Conservation (phyloP, 2,888 invertebrate species). For the Parapristionchus giblindavisi region DNA sequence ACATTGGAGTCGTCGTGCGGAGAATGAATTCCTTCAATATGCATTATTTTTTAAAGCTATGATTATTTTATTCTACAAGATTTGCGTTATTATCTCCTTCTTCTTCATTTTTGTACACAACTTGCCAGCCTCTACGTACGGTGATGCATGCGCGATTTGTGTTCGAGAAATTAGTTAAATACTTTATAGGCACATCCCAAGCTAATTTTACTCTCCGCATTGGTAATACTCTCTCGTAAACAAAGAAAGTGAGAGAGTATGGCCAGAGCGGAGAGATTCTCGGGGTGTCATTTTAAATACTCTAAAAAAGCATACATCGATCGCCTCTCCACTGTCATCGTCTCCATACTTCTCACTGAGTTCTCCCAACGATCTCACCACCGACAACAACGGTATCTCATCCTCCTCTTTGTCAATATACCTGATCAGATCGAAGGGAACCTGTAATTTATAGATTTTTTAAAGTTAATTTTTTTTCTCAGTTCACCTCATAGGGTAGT, state of each 20-base stretch:
- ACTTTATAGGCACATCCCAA: no score
- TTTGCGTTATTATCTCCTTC: no score
- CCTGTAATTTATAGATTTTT: constrained; percentile 29
- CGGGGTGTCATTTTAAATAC: not conserved
- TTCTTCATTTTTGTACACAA: no score
- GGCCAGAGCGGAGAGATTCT: no score
- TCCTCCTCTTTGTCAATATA: constrained; percentile 50
- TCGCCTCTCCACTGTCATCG: not conserved
- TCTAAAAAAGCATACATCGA: constrained; percentile 13
- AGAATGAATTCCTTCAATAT: constrained; percentile 8
- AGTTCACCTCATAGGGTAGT: constrained; percentile 72
- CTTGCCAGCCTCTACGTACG: no score
- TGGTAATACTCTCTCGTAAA: no score
- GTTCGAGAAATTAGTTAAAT: no score
- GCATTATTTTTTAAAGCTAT: not conserved
- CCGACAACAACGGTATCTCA: constrained; percentile 37
- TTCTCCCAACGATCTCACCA: constrained; percentile 24
- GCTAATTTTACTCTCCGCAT: no score
- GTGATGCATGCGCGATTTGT: no score
- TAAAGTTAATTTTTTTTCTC: constrained; percentile 1
- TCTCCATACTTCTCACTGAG: constrained; percentile 18
- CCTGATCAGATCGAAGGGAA: constrained; percentile 48
- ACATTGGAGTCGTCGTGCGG: not conserved
- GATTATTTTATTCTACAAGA: no score
- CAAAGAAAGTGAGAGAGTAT: no score